Base-by-base conservation (phyloP, 23 tunicate genomes). In the Oikopleura dioica region DNA sequence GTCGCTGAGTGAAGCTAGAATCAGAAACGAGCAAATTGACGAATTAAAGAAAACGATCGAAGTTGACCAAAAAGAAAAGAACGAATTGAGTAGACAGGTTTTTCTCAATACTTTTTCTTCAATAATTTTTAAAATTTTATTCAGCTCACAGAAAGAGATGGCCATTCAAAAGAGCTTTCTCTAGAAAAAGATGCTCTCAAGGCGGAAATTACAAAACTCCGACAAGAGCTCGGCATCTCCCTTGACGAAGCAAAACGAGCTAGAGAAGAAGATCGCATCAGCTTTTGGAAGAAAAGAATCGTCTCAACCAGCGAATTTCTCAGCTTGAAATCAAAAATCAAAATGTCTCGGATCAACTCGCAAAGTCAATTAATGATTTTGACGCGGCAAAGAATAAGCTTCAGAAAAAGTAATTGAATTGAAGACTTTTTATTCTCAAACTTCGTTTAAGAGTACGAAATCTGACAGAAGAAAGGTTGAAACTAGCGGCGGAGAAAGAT, bases 21-120 rank as follows among this genome's bases (percentile, higher is more conserved):
- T 63, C 26, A 23, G 72, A 63, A 63, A 63, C 26, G 72, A 63
- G 33, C 72, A 63, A 63, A 63, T 63, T 63, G 72, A 63, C 16
- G 72, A 63, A 28, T 31, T 63, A 2, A 63, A 63, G 33, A 24
- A 28, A 63, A 2, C 32, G 26, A 63, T 63, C 72, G 72, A 63
- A 63, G 26, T 2, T 28, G 72, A 63, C 4, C 72, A 63, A 63
- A 63, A 31, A 63, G 72, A 63, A 31, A 63, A 63, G 33, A 63
- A 63, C 26, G 72, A 63, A 2, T 28, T 63, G 5, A 28, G 4
- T 63, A 63, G 72, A 63, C 72, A 63, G 72, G 72, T 63, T 44
- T 44, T 44, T 44, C 9, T 9, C 16, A 9, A 44, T 9, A 44
- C 9, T 44, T 9, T 9, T 44, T 44, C 16, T 16, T 9, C 55